A percentile compares a stretch with the other conserved stretches of the same genome.
phyloP scores from a whole-genome alignment of 2,113 vertebrate species.

The Oncorhynchus mykiss region DNA sequence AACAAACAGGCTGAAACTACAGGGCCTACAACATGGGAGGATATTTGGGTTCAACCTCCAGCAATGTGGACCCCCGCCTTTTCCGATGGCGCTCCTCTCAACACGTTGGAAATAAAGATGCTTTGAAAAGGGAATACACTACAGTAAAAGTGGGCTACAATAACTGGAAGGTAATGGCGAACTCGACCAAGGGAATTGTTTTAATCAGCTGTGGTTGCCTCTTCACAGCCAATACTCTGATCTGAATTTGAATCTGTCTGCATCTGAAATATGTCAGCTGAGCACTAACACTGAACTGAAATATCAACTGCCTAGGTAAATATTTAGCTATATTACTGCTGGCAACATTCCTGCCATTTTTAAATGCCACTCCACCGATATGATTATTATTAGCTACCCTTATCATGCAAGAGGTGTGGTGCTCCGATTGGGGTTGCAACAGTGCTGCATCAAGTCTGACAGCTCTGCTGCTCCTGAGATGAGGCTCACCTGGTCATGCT shows the following conservation, averaged over 20 bases:
- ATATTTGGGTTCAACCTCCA: constrained; percentile 66
- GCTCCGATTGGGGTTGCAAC: not conserved
- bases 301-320: too few relatives aligned
- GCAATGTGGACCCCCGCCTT: constrained; percentile 68
- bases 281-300: too few relatives aligned
- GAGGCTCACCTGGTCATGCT: constrained; percentile 77
- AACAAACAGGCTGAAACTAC: not conserved
- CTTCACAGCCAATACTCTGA: not conserved
- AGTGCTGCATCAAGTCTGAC: not conserved
- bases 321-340: too few relatives aligned
- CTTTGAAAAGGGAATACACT: constrained; percentile 55
- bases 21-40: not conserved
- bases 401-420: not conserved
- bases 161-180: not conserved
- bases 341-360: too few relatives aligned
- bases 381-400: not conserved
- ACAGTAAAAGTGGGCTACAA: not conserved
- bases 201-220: too few relatives aligned
- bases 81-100: constrained; percentile 69
- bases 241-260: not conserved
- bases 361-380: too few relatives aligned
- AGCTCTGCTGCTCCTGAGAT: not conserved
- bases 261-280: too few relatives aligned
- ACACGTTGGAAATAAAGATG: constrained; percentile 73
- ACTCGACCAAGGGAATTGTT: not conserved